A percentile compares a stretch with the other conserved stretches of the same genome.
These are phyloP conservation scores for Meteorus colon DNA, from an alignment of 2,888 invertebrate genomes.

Conservation along the genomic window DNA sequence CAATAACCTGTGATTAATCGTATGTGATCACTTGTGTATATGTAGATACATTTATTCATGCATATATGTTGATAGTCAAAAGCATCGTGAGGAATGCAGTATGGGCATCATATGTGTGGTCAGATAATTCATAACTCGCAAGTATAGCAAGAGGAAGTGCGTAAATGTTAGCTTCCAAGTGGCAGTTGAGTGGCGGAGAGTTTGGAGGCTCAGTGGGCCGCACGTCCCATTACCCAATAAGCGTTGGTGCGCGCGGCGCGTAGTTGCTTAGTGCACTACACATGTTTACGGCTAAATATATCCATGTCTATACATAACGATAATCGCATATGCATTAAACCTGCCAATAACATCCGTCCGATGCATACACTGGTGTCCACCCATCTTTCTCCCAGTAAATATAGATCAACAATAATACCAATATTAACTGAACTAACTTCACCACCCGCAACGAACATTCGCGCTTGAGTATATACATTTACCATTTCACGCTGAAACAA, in stretches of 20 bases:
- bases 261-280: conserved; percentile 41
- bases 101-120: not conserved
- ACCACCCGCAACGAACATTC: not conserved
- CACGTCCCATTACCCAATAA: conserved; percentile 57
- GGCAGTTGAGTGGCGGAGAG: conserved; percentile 23
- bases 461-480: no score
- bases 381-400: conserved; percentile 54
- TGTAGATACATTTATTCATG: not conserved
- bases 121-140: conserved; percentile 20
- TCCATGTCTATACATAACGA: conserved; percentile 38
- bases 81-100: not conserved
- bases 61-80: not conserved
- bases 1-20: not conserved
- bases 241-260: conserved; percentile 41
- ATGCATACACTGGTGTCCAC: conserved; percentile 49
- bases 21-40: not conserved
- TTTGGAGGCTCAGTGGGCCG: conserved; percentile 44
- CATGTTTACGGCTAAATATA: not conserved
- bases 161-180: conserved; percentile 19
- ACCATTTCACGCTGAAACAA: no score
- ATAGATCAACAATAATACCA: conserved; percentile 10
- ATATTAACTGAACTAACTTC: conserved; percentile 1
- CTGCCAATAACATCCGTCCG: conserved; percentile 61
- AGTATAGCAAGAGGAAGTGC: conserved; percentile 15
- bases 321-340: conserved; percentile 46